phyloP scores from a whole-genome alignment of 2,113 vertebrate species.

The Trogon surrucura region DNA sequence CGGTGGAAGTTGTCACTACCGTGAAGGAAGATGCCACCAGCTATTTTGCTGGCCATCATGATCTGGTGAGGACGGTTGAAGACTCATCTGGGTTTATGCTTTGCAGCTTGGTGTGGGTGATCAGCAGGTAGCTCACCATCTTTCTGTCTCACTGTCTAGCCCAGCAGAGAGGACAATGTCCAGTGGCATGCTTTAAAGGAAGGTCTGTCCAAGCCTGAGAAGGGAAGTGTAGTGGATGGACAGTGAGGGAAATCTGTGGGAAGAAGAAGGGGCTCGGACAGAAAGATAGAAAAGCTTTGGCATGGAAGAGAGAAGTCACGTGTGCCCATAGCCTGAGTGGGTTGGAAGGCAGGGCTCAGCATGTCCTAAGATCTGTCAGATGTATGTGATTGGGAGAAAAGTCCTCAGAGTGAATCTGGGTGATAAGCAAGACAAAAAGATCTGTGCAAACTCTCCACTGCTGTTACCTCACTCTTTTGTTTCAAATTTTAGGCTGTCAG shows the following conservation, averaged over 20 bases:
- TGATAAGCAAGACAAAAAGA: not conserved
- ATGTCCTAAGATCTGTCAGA: not conserved
- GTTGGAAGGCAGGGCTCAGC: fast-evolving
- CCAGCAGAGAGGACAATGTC: not conserved
- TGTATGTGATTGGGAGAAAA: not conserved
- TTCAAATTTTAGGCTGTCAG: not conserved
- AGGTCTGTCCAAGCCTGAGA: not conserved
- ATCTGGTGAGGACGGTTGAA: not conserved
- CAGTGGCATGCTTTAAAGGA: not conserved
- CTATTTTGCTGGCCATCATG: not conserved
- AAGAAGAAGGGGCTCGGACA: not conserved
- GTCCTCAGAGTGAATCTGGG: fast-evolving
- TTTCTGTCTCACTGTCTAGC: not conserved
- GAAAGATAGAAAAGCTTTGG: not conserved
- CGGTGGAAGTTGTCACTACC: too few species aligned
- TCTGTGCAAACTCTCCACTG: not conserved
- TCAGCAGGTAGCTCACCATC: not conserved
- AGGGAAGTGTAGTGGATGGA: not conserved
- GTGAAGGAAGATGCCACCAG: not conserved
- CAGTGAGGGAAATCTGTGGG: not conserved
- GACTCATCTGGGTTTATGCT: not conserved
- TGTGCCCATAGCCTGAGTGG: not conserved
- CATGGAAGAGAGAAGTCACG: not conserved
- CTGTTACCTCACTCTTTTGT: not conserved
- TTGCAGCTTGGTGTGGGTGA: not conserved